phyloP scores from a whole-genome alignment of 2,113 vertebrate species.

The Sigmodon hispidus region DNA sequence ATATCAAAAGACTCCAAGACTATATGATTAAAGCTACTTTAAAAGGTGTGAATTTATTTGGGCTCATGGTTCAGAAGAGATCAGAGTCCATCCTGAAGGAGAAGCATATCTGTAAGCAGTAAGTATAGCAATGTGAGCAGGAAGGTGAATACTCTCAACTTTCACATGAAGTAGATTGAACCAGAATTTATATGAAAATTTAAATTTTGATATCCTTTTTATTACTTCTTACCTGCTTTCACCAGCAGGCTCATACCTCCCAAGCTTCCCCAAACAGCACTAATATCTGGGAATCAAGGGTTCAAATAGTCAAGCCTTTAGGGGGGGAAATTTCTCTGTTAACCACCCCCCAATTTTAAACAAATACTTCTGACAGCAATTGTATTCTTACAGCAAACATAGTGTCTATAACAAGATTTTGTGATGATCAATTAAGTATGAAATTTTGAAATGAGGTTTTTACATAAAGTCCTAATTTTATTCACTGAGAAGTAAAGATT shows the following conservation, averaged over 20 bases:
- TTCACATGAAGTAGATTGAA: background rate
- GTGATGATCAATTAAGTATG: background rate
- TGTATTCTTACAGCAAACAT: background rate
- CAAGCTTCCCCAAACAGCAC: background rate
- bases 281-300: accelerated
- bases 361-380: background rate
- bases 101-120: background rate
- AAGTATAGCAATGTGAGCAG: background rate
- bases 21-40: background rate
- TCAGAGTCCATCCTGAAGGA: background rate
- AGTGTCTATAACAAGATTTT: background rate
- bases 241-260: too few species aligned
- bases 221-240: too few species aligned
- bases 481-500: background rate
- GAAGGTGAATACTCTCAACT: background rate
- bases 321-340: background rate
- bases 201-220: background rate
- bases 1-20: background rate
- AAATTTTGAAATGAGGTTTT: background rate
- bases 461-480: background rate
- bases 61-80: background rate
- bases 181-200: background rate
- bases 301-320: background rate
- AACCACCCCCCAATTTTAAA: background rate
- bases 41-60: background rate